A percentile compares a stretch with the other conserved stretches of the same genome.
Conservation (phyloP, 2,797 vertebrate species). For the Pelochelys cantorii region DNA sequence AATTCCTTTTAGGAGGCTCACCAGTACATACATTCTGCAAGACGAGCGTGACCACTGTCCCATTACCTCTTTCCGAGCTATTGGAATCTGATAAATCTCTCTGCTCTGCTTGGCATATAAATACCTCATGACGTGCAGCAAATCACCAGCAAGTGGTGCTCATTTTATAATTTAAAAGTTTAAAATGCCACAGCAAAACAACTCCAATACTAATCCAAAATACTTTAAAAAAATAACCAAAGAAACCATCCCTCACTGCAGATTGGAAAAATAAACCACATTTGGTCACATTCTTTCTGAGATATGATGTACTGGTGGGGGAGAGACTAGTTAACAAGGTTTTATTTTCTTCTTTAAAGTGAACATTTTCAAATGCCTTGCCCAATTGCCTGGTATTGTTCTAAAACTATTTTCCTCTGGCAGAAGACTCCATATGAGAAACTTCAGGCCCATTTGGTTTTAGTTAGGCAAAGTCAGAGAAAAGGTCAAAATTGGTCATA, state of each 20-base stretch:
- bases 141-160: background rate
- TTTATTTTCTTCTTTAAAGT: background rate
- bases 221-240: slow-evolving; percentile 1
- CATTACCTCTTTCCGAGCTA: background rate
- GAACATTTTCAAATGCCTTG: rapidly evolving
- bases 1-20: background rate
- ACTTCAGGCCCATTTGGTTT: slow-evolving; percentile 16
- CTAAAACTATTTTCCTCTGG: rapidly evolving
- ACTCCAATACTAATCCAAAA: background rate
- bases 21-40: background rate
- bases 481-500: slow-evolving; percentile 43
- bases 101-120: background rate
- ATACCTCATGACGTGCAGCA: background rate
- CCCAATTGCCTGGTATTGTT: background rate
- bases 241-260: background rate
- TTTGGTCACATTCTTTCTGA: background rate
- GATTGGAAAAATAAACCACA: background rate
- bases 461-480: slow-evolving; percentile 11
- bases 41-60: background rate
- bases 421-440: background rate
- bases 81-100: background rate
- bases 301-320: background rate
- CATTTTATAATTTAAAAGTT: background rate
- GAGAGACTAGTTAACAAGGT: background rate
- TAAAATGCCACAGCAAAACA: background rate